Base-by-base conservation (phyloP, 23 tunicate genomes). In the Ascidia mentula region DNA sequence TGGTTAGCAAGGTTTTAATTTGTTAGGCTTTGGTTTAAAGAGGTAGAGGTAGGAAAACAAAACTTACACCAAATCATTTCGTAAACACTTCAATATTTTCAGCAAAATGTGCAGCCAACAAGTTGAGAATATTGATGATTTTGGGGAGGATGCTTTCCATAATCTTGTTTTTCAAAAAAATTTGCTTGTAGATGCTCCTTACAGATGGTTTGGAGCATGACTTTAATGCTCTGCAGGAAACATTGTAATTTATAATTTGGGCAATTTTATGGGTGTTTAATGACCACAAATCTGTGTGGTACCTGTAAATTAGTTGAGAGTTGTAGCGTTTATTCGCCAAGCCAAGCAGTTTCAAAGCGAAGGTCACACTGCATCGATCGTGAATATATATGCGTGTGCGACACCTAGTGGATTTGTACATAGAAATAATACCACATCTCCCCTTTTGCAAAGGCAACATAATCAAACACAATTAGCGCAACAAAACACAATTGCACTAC, bases 221-320 rank as follows among this genome's bases (percentile, higher is more conserved):
- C 32, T 71, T 71, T 71, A 71, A 71, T 34, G 39, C 74, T 71
- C 74, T 71, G 74, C 74, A 71, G 32, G 18, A 36, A 36, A 7
- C 39, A 36, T 18, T 71, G 13, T 9, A 26, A 53, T 53, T 53
- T 20, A 53, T 20, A 6, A 20, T n/a, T 28, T 53, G 65, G 28
- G 18, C 31, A 71, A 28, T 71, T 34, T 7, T 12, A 26, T 17
- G 30, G 13, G 4, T 3, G 38, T 3, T 34, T 34, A 18, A 18
- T 17, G 74, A 69, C 15, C n/a, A 24, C n/a, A 69, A 69, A 69
- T 12, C 15, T 42, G 53, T 69, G 9, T n/a, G n/a, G 74, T 71
- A 36, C 74, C 74, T 36, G 74, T 36, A 71, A 71, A 71, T 34
- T 2, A 36, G 3, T 34, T 71, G 38, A 34, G 13, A 28, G 38